Evolutionary conservation across 2,888 invertebrate species (phyloP).

Genomic region (Agrochola lychnidis): DNA sequence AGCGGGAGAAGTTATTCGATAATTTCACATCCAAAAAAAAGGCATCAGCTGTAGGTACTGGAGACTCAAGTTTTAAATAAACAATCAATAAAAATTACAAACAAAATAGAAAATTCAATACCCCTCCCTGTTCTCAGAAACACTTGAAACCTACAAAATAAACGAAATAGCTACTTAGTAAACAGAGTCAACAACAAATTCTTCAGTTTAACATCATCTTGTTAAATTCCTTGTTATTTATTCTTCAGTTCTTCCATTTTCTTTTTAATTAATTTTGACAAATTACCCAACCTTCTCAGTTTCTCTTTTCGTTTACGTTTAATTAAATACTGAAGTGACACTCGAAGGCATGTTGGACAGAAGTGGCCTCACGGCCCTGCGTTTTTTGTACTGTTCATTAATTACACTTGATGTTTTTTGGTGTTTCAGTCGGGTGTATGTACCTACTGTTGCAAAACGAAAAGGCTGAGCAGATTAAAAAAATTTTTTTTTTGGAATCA

Average conservation of each 20-base stretch:
- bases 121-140: not conserved
- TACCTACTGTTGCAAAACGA: not conserved
- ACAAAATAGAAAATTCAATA: slow-evolving; percentile 31
- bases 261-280: slow-evolving; percentile 91
- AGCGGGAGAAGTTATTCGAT: too few species aligned
- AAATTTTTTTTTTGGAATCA: too few species aligned
- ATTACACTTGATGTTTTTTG: slow-evolving; percentile 66
- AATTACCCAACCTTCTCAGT: slow-evolving; percentile 89
- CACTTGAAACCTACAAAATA: slow-evolving; percentile 54
- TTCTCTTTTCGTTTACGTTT: slow-evolving; percentile 86
- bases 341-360: slow-evolving; percentile 82
- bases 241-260: slow-evolving; percentile 84
- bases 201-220: slow-evolving; percentile 78
- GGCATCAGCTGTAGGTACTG: too few species aligned
- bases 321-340: slow-evolving; percentile 90
- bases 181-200: slow-evolving; percentile 74
- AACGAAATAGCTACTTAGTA: slow-evolving; percentile 74
- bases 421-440: slow-evolving; percentile 38
- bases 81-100: not conserved
- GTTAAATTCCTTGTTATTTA: slow-evolving; percentile 80
- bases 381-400: slow-evolving; percentile 82
- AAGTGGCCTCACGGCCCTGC: slow-evolving; percentile 70
- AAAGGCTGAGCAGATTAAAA: not conserved
- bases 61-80: not conserved
- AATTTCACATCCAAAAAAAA: too few species aligned